Evolutionary conservation across 1,140 invertebrate genomes (phyloP), one percentile per base, ranked within the genome.

Genomic region (Drosophila bifasciata): DNA sequence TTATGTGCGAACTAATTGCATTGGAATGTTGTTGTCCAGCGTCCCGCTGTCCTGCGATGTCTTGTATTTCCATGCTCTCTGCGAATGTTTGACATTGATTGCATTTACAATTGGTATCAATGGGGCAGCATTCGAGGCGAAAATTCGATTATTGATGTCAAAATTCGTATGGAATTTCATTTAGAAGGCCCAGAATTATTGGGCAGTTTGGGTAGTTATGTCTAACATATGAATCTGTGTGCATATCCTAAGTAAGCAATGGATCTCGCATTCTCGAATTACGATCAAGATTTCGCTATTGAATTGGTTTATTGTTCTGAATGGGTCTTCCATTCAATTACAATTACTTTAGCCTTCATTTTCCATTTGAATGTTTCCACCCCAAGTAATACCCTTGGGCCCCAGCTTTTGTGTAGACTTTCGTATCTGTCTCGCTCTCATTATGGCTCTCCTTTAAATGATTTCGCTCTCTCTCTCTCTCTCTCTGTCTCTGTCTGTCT

Each of bases 381-480:
- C 80, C 81, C 45, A 36, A 69, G 36, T 61, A 49, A 44, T 49
- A 56, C 62, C 74, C 72, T 64, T 32, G 55, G 74, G 57, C 21
- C 28, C 46, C 49, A 61, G 59, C 74, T 75, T 62, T 76, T 48
- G 46, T 80, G 77, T 55, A 79, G 78, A 81, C 62, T 72, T 67
- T 55, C 46, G 16, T 36, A 17, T 40, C 36, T 13, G 6, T 56
- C 58, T 56, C 55, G 16, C 51, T 62, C 17, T 44, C 21, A 39
- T 55, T 48, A 13, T 44, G 56, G n/a, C 36, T 25, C 39, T n/a
- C n/a, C n/a, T n/a, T n/a, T n/a, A n/a, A n/a, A n/a, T 44, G 6
- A 15, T 25, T 13, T 17, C 23, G 16, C 40, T 11, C 19, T 61
- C 55, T 50, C 16, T 70, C 39, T 11, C 19, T 61, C 55, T 50